Evolutionary conservation across 2,888 invertebrate genomes (phyloP), one percentile per base, ranked within the genome.

Genomic region (Meandrusa payeni): DNA sequence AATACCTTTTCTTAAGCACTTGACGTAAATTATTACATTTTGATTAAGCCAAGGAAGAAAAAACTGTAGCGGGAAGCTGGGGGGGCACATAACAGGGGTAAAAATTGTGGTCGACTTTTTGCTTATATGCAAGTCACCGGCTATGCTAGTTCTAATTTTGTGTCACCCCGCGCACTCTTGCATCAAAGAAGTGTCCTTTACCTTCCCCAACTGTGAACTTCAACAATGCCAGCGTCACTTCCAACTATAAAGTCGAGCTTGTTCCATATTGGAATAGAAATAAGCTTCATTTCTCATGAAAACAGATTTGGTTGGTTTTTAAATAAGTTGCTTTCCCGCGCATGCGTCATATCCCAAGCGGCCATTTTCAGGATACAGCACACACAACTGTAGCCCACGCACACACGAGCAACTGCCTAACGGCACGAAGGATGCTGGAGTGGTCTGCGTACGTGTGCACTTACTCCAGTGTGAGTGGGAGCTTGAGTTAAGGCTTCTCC

Each of bases 281-380:
- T 54, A 68, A 41, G 48, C 47, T 42, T 42, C 3, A 55, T 43
- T 52, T 42, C 67, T 1, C 17, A 20, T 33, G 22, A 0, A 2
- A 6, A 2, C 15, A 2, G 15, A 22, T 17, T 22, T 24, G 28
- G 3, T 17, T 9, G 40, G 38, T n/a, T 50, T 34, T 5, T 11
- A 45, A 22, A 17, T 11, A 41, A 2, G 27, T 47, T 47, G 46
- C 46, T 50, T 15, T 22, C 5, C 12, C 33, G 40, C 81, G 82
- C 83, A 78, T 75, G 85, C 85, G 82, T 64, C 32, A 26, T 46
- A 29, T 31, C 26, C 15, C 26, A 46, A 80, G 74, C 85, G 73
- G 85, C 85, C 85, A 85, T 85, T 83, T 83, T 79, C 79, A 74
- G 76, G 63, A 59, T 65, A 64, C 65, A 74, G 26, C 67, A 75